Evolutionary conservation across 2,888 invertebrate species (phyloP), one percentile per base, ranked within the genome.

Genomic region (Cactoblastis cactorum): DNA sequence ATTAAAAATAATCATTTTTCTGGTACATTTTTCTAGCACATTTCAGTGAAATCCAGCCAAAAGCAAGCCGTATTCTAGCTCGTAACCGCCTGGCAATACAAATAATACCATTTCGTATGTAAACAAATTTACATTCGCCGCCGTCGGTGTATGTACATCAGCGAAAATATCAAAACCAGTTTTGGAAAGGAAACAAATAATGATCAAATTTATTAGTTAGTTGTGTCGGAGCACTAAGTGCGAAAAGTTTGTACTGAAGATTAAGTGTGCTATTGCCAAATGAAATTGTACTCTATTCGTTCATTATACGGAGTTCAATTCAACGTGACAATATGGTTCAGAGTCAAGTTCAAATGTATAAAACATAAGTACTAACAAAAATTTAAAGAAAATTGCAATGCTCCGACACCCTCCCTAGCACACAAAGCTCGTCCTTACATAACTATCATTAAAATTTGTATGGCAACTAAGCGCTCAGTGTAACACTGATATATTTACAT

Each of bases 391-490:
- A 18, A 18, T 34, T 22, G 18, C 24, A 39, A 52, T 49, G 24
- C 62, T 58, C 62, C 67, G 61, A 53, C 68, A 61, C 65, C 59
- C 61, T n/a, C 55, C 46, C 65, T 55, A 57, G 66, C 61, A 59
- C 57, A 60, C 33, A 55, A 74, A 74, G 71, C 71, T 71, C 64
- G 75, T 74, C 70, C 71, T 77, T 77, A 82, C 79, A 79, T 84
- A 74, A 80, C 85, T 87, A 88, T 76, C 74, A 78, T 78, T 81
- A 82, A 72, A 71, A 80, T 77, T 82, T 84, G 81, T 89, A 89
- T 89, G 88, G 88, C 88, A 87, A 87, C 88, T 80, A 87, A 84
- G 83, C 85, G 75, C 69, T 83, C 86, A 86, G 86, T 80, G 84
- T 59, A 56, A 55, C 83, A 83, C 85, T 79, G 84, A 86, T 67